Conservation (phyloP, 2,797 vertebrate genomes). For the Oryzias sinensis region DNA sequence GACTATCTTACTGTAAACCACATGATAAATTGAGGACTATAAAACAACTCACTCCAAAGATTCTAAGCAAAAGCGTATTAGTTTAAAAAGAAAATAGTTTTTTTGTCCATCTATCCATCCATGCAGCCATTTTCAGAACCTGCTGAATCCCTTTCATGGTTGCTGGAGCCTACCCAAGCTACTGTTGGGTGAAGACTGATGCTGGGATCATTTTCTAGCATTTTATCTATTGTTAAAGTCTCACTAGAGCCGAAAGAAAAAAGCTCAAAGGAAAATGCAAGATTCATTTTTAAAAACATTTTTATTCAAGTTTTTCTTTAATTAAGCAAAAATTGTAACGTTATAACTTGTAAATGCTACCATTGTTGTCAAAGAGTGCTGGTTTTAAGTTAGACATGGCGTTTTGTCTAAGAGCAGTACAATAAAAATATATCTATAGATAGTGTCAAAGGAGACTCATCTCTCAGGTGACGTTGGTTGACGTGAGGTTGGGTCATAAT, state of each 20-base stretch:
- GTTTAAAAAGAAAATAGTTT: too few species aligned
- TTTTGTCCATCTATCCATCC: too few species aligned
- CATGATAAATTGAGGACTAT: slow-evolving; percentile 31
- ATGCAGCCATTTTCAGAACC: too few species aligned
- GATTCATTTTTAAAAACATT: slow-evolving; percentile 40
- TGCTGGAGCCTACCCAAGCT: too few species aligned
- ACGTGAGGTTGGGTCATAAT: too few species aligned
- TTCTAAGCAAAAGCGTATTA: background rate
- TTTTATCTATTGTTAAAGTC: slow-evolving; percentile 56
- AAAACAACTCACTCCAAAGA: slow-evolving; percentile 44
- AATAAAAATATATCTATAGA: background rate
- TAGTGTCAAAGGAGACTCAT: background rate
- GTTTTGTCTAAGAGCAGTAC: slow-evolving; percentile 10
- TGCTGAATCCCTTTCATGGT: too few species aligned
- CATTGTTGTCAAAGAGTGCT: slow-evolving; percentile 13
- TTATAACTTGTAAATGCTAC: too few species aligned
- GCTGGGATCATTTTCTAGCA: slow-evolving; percentile 34
- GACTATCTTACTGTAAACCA: slow-evolving; percentile 44
- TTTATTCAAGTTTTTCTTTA: slow-evolving; percentile 3
- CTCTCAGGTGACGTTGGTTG: too few species aligned
- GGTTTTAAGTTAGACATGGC: slow-evolving; percentile 8
- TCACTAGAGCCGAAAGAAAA: slow-evolving; percentile 3
- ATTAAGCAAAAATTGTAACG: too few species aligned
- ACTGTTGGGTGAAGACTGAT: too few species aligned
- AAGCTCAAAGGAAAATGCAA: slow-evolving; percentile 36